A percentile compares a stretch with the other conserved stretches of the same genome.
Evolutionary conservation across 2,888 invertebrate species (phyloP).

Genomic region (Eupithecia dodoneata): DNA sequence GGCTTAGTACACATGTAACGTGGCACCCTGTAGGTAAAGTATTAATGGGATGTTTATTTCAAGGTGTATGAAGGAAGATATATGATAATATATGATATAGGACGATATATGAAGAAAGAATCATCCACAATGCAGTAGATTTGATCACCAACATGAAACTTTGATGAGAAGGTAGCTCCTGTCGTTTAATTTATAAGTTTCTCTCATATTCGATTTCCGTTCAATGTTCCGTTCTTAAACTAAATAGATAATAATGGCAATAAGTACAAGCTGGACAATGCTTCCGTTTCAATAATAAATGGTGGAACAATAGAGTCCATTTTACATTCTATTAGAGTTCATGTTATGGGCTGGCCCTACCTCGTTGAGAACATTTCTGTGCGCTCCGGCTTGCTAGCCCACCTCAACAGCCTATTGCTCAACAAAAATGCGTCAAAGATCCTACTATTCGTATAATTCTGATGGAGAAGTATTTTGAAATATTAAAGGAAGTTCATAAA

Average conservation of each 20-base stretch:
- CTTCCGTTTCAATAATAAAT: slow-evolving; percentile 5
- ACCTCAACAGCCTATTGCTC: not conserved
- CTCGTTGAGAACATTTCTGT: not conserved
- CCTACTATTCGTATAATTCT: too few species aligned
- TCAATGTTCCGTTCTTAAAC: not conserved
- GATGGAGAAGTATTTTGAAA: too few species aligned
- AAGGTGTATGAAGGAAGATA: too few species aligned
- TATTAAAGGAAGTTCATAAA: too few species aligned
- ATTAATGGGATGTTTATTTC: not conserved
- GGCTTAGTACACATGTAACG: too few species aligned
- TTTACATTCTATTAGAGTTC: not conserved
- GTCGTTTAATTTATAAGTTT: not conserved
- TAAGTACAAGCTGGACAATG: slow-evolving; percentile 2
- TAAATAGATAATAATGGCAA: not conserved
- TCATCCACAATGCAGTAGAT: not conserved
- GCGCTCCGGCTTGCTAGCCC: not conserved
- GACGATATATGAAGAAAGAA: too few species aligned
- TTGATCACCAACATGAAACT: not conserved
- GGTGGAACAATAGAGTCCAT: not conserved
- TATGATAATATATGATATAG: too few species aligned
- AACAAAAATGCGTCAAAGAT: too few species aligned
- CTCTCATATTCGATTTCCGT: not conserved
- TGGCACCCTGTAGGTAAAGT: not conserved
- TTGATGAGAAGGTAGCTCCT: not conserved
- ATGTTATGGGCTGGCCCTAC: not conserved